Base-by-base conservation (phyloP, 2,888 invertebrate genomes). In the Artemia sinica region DNA sequence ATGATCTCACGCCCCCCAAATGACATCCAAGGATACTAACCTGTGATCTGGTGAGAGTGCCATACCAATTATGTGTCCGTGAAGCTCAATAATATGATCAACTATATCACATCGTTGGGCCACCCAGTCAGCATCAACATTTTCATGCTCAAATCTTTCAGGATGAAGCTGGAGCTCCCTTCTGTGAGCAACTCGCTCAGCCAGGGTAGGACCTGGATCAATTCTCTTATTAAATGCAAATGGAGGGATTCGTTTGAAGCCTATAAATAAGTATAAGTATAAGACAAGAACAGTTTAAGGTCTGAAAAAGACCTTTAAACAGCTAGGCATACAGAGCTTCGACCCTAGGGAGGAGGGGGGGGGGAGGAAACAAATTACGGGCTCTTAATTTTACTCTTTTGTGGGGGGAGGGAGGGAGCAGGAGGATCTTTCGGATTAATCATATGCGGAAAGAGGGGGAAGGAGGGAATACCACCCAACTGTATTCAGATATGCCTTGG, bases 41-140 rank as follows among this genome's bases (percentile, higher is more conserved):
- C 85, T 81, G 75, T 89, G 87, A 79, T 89, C 89, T 0, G 89
- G 90, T 71, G 89, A 89, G 13, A 91, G 79, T 2, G 86, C 85
- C 88, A 91, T 88, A 73, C 91, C 91, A 73, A 90, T 88, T 70
- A 91, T 89, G 75, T 90, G 89, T 0, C 89, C 90, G 75, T 89
- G 86, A 68, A 91, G 80, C 78, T 91, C 89, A 71, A 91, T 87
- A 9, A 88, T 77, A 77, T 88, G 86, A 78, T 91, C 90, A 14
- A 88, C 83, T 75, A 82, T 82, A 76, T 89, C 87, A 72, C 74
- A 74, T 50, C 72, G 72, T 74, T 86, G 83, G 9, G 84, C 83
- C 6, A 87, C 85, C 4, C 84, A 79, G 10, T 58, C 58, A n/a
- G 58, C 58, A 8, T 58, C 58, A n/a, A 58, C 14, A 58, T 58